A percentile compares a stretch with the other conserved stretches of the same genome.
Conservation (phyloP, 2,888 invertebrate genomes). For the Junonia oenone region DNA sequence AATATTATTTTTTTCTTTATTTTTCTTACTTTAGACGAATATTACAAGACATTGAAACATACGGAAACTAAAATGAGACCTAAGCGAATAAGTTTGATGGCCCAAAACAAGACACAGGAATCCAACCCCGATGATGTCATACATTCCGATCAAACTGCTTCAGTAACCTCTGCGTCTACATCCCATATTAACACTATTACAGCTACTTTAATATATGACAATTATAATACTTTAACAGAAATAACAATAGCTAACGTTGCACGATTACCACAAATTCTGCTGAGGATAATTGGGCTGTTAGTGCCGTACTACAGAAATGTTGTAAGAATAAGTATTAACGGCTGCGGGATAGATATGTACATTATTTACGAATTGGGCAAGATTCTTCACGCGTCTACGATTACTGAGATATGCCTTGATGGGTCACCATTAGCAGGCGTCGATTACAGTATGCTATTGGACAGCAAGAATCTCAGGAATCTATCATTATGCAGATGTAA, state of each 20-base stretch:
- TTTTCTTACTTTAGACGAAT: slow-evolving; percentile 29
- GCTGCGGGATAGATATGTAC: slow-evolving; percentile 38
- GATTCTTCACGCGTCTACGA: slow-evolving; percentile 37
- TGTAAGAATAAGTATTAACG: slow-evolving; percentile 39
- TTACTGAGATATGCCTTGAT: slow-evolving; percentile 50
- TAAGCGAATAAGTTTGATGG: slow-evolving; percentile 28
- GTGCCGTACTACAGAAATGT: slow-evolving; percentile 36
- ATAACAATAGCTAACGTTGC: slow-evolving; percentile 35
- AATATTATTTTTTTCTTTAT: too few species aligned
- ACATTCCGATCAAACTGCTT: background rate
- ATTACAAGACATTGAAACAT: slow-evolving; percentile 29
- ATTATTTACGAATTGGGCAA: slow-evolving; percentile 45
- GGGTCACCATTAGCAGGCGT: slow-evolving; percentile 37
- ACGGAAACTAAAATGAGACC: slow-evolving; percentile 18
- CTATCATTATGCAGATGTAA: slow-evolving; percentile 48
- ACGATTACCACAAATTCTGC: slow-evolving; percentile 35
- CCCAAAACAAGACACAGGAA: slow-evolving; percentile 3
- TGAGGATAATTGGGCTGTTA: slow-evolving; percentile 41
- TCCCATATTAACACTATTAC: slow-evolving; percentile 31
- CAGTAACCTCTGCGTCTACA: slow-evolving; percentile 1
- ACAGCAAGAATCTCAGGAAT: slow-evolving; percentile 34
- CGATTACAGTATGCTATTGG: slow-evolving; percentile 42
- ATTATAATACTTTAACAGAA: slow-evolving; percentile 40
- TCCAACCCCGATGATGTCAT: too few species aligned
- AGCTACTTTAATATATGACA: slow-evolving; percentile 37